Base-by-base conservation (phyloP, 2,888 invertebrate species). In the Dryadula phaetusa region DNA sequence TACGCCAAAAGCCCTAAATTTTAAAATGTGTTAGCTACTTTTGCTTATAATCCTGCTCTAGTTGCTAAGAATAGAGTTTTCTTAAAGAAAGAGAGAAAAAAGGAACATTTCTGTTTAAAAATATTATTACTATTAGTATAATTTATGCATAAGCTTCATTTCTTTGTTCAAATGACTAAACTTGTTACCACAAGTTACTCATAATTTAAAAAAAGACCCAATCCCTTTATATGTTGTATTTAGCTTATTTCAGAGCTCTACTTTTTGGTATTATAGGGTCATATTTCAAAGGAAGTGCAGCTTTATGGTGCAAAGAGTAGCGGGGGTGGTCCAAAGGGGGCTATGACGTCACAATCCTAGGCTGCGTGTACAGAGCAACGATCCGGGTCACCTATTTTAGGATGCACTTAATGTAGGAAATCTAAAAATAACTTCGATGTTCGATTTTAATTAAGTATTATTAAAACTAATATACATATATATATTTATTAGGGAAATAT, bases 301-400 rank as follows among this genome's bases (percentile, higher is more conserved):
- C 52, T 71, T 62, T 62, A 66, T 66, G 64, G 60, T 64, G 60
- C 62, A 66, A 47, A 49, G 65, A 54, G 47, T 69, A 66, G 74
- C 54, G 60, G 49, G 52, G 65, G 42, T 69, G 62, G 72, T 58
- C 34, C 64, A 46, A 70, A 71, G 66, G 70, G 70, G 72, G 53
- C 54, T 70, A 78, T 87, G 86, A 88, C 88, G 88, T 88, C 88
- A 88, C 79, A 68, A 72, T 75, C 74, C 78, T 79, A 81, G 80
- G 75, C 75, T 82, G 81, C 83, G 84, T 84, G 79, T 73, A 80
- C 82, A 78, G 79, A 79, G 81, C 79, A 78, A 76, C 79, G 76
- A 87, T 85, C 77, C 78, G 78, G 87, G 87, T 88, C 87, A 88
- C 86, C 88, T 85, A 88, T 85, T 85, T 88, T 79, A 77, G 76